Conservation (phyloP, 2,113 vertebrate species). For the Bos javanicus region DNA sequence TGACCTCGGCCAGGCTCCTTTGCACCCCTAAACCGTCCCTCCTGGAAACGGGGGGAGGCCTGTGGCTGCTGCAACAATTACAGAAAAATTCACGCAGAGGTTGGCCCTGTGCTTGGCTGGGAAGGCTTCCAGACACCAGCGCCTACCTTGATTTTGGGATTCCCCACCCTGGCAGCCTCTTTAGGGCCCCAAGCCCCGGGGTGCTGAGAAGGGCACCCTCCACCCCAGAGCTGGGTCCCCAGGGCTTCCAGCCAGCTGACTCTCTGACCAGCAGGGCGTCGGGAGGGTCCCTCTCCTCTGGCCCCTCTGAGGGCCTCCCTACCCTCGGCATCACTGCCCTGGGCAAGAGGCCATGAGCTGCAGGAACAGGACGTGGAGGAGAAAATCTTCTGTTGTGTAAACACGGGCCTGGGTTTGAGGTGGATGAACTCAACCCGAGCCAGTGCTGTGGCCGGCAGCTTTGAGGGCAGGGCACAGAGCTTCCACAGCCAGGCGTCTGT, state of each 20-base stretch:
- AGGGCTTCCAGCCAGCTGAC: background rate
- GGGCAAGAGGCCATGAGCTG: background rate
- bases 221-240: too few relatives aligned
- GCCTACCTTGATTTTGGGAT: background rate
- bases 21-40: background rate
- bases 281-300: background rate
- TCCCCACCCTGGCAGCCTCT: background rate
- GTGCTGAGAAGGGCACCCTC: background rate
- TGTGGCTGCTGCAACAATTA: background rate
- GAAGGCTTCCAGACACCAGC: background rate
- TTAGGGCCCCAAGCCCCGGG: too few relatives aligned
- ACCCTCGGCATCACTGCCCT: background rate
- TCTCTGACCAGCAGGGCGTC: background rate
- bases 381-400: conserved; percentile 43
- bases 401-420: background rate
- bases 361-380: conserved; percentile 28
- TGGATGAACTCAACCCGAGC: background rate
- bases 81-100: background rate
- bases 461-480: rapidly evolving
- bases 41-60: background rate
- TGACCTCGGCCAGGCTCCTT: background rate
- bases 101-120: background rate
- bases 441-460: rapidly evolving
- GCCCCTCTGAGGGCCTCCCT: background rate
- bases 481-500: background rate